A percentile compares a stretch with the other conserved stretches of the same genome.
phyloP scores from a whole-genome alignment of 2,113 vertebrate species.

The Chelonoidis abingdonii region DNA sequence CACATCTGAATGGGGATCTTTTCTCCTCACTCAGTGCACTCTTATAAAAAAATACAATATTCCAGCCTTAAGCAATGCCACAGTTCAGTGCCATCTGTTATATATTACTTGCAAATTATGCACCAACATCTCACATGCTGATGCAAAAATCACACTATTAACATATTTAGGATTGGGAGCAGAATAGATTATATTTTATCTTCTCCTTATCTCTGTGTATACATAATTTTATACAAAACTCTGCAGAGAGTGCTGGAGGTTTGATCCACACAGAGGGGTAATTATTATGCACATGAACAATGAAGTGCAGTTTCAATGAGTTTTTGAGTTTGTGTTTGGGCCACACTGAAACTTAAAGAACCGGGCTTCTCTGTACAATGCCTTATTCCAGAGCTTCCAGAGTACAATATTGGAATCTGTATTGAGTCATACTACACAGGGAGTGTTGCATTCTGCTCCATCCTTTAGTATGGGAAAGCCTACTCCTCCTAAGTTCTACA shows the following conservation, averaged over 20 bases:
- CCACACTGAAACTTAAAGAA: neutral
- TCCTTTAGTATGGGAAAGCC: neutral
- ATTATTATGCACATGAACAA: neutral
- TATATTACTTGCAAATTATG: slow-evolving; percentile 13
- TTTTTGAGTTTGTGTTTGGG: neutral
- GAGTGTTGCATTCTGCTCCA: neutral
- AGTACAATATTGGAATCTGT: neutral
- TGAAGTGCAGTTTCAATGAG: neutral
- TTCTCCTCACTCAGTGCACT: neutral
- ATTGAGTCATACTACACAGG: neutral
- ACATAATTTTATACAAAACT: neutral
- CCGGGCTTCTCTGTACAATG: fast-evolving
- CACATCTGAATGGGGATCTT: neutral
- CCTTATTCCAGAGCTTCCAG: neutral
- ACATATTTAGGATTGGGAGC: neutral
- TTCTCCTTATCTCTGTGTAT: neutral
- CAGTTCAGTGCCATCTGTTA: slow-evolving; percentile 27
- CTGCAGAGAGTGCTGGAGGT: neutral
- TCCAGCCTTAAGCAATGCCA: slow-evolving; percentile 29
- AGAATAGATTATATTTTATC: neutral
- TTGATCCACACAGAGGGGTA: neutral
- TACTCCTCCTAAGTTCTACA: neutral
- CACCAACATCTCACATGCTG: neutral
- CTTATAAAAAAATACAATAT: neutral
- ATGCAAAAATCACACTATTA: neutral